Percentiles rank a stretch among this genome's conserved stretches.
Conservation (phyloP, 2,113 vertebrate genomes). For the Monarcha castaneiventris region DNA sequence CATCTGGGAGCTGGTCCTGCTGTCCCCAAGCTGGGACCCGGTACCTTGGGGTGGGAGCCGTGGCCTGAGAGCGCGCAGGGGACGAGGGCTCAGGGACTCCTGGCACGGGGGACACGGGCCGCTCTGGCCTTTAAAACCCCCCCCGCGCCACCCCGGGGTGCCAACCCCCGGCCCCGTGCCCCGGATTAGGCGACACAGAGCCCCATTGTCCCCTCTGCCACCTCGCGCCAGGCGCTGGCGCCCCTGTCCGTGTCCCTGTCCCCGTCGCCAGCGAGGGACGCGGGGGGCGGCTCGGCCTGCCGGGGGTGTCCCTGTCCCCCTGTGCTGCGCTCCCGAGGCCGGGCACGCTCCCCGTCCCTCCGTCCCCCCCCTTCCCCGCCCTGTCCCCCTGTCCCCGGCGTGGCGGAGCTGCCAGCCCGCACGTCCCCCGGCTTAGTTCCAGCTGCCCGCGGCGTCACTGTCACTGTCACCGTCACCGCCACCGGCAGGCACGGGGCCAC, state of each 20-base stretch:
- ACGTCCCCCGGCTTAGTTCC: conserved; percentile 14
- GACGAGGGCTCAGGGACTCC: not conserved
- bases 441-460: not conserved
- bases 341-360: not conserved
- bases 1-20: not conserved
- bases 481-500: not conserved
- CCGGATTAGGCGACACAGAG: conserved; percentile 46
- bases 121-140: not conserved
- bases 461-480: not conserved
- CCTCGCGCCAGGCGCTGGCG: not conserved
- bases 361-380: not conserved
- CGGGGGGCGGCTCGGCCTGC: not conserved
- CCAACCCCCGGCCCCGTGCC: conserved; percentile 14
- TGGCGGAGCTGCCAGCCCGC: conserved; percentile 11
- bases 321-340: not conserved
- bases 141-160: not conserved
- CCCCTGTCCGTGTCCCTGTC: not conserved
- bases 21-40: not conserved
- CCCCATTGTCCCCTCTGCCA: conserved; percentile 23
- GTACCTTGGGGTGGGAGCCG: conserved; percentile 10
- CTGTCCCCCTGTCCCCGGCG: not conserved
- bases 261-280: not conserved
- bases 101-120: not conserved
- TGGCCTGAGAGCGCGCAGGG: not conserved
- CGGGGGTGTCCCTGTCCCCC: not conserved